Evolutionary conservation across 2,888 invertebrate species (phyloP).

Genomic region (Trileptium ribeirensis): DNA sequence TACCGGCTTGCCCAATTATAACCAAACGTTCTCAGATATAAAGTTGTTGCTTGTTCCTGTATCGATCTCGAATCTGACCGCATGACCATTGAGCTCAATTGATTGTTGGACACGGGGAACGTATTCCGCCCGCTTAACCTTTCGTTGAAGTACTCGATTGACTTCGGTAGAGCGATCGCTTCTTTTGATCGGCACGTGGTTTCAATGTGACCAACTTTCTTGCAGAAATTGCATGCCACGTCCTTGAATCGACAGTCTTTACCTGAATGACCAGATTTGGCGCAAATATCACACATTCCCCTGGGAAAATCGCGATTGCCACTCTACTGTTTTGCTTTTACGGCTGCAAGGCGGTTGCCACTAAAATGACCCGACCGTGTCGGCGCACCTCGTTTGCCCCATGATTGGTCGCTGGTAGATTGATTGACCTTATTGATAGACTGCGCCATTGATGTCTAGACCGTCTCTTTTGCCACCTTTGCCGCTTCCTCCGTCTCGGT

Average conservation of each 20-base stretch:
- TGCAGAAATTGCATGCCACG: background rate
- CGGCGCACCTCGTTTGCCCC: background rate
- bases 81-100: background rate
- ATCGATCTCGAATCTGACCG: background rate
- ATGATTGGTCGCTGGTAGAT: background rate
- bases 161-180: background rate
- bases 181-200: background rate
- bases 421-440: background rate
- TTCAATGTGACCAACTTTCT: background rate
- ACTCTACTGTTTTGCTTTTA: too few species aligned
- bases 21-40: background rate
- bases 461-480: too few species aligned
- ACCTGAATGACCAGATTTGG: background rate
- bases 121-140: background rate
- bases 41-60: background rate
- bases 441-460: background rate
- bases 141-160: background rate
- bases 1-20: too few species aligned
- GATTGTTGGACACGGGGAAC: background rate
- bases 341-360: too few species aligned
- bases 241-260: background rate
- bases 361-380: too few species aligned
- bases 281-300: background rate
- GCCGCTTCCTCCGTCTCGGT: background rate
- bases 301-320: background rate